Evolutionary conservation across 2,888 invertebrate species (phyloP), one percentile per base, ranked within the genome.

Genomic region (Tanytarsus gracilentus): DNA sequence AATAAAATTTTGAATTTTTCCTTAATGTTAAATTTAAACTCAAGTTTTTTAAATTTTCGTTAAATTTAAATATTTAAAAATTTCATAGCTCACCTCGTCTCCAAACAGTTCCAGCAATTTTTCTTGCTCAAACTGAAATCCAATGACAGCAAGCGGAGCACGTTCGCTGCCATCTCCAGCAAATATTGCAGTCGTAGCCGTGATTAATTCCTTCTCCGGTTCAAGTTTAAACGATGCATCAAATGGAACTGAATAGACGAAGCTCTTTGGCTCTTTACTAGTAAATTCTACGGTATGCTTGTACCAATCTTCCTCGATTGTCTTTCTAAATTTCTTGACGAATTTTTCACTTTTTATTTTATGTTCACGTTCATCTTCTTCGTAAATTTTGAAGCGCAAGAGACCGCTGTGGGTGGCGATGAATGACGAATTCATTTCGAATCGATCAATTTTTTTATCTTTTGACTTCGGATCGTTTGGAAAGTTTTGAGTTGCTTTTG

Each of bases 341-440:
- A 82, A 82, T 65, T 60, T 52, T 4, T 78, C 79, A 23, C 77
- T 77, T 65, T 7, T 70, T 66, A 59, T 8, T 8, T 39, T 25
- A 16, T 36, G 49, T 9, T 44, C 44, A 36, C n/a, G 36, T 9
- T 44, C 44, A 6, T 44, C 44, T 23, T 44, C 21, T 18, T 76
- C 75, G 63, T 78, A 78, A 63, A 82, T 81, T 66, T 81, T 79
- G 82, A 83, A 84, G 62, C 84, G 73, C 0, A 83, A 82, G 2
- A 85, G 72, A 4, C 85, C 85, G 67, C 81, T 83, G 65, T 82
- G 79, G 0, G 84, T 85, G 14, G 85, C 81, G 67, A 85, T 76
- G 69, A 85, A 85, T 1, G 81, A 79, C 21, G 81, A 74, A 3
- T 78, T 78, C 62, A 81, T 78, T 44, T 81, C 81, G 66, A 80